Base-by-base conservation (phyloP, 2,113 vertebrate species). In the Oreochromis aureus region DNA sequence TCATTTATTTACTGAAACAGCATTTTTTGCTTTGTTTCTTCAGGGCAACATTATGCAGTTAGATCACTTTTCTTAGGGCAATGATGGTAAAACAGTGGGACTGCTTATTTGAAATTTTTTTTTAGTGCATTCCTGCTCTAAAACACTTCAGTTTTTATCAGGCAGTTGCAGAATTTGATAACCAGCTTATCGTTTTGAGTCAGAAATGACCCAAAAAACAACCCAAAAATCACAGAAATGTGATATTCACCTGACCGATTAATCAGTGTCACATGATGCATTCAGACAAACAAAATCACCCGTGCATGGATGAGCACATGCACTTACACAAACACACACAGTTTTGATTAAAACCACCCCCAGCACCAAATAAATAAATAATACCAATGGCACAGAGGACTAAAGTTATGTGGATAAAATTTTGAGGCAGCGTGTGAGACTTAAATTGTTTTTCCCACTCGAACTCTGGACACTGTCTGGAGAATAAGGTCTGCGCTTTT, bases 371-470 rank as follows among this genome's bases (percentile, higher is more conserved):
- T n/a, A 12, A 66, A n/a, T 66, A 39, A 2, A 44, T 71, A 2
- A 24, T 41, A 71, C n/a, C 36, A 15, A 24, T 15, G 36, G 36
- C 5, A 44, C 7, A 71, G n/a, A 16, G 12, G 66, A 6, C 66
- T 19, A 46, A 51, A 30, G 9, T 48, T 76, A 19, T 48, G 44
- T 1, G 44, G 71, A 76, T 30, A 30, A 30, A 6, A 48, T 48
- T 51, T 48, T 19, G 24, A 11, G 44, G 71, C 41, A 51, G 4
- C 24, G 2, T 4, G 0, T 11, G 24, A 78, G 0, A 19, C 44
- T 19, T 76, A 76, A 48, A 76, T 51, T 5, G 24, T 32, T 51
- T 32, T 51, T 32, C 44, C 18, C 27, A 0, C 46, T 53, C n/a
- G 27, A 78, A 51, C 73, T 32, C 27, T 78, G 73, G 73, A 78